Percentiles rank a stretch among this genome's conserved stretches.
These are phyloP conservation scores for Pavo muticus DNA, from an alignment of 2,113 vertebrate genomes.

Conservation along the genomic window DNA sequence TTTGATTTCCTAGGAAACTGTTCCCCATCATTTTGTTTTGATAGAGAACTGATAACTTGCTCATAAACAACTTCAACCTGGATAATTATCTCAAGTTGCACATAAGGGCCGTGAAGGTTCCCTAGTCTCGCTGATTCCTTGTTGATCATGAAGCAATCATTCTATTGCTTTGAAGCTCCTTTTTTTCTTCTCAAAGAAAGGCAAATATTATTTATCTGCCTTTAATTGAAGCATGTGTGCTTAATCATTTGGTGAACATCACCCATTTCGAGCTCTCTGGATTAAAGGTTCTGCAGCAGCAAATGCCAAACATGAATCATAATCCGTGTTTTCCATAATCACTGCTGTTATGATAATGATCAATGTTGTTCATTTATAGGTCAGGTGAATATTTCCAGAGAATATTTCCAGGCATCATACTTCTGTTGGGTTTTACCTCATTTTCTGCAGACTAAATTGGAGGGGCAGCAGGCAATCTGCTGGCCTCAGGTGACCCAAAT, in stretches of 20 bases:
- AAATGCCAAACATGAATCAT: background rate
- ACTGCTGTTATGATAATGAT: background rate
- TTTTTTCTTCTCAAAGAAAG: background rate
- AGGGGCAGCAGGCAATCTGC: background rate
- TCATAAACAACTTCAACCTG: background rate
- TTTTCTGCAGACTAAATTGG: background rate
- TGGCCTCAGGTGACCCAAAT: background rate
- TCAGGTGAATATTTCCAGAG: background rate
- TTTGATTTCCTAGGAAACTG: background rate
- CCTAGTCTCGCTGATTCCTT: background rate
- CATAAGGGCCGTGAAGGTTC: background rate
- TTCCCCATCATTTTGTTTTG: background rate
- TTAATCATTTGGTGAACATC: background rate
- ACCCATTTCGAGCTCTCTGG: background rate
- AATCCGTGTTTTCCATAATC: background rate
- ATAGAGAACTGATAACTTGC: background rate
- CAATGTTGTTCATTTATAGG: background rate
- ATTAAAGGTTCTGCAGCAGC: background rate
- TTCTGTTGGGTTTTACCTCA: background rate
- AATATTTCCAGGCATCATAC: background rate
- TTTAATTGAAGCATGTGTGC: background rate
- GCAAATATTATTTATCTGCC: background rate
- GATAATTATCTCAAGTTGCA: background rate
- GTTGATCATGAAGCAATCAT: background rate
- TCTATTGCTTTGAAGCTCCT: background rate